Percentiles rank a stretch among this genome's conserved stretches.
phyloP scores from a whole-genome alignment of 2,888 invertebrate genomes.

The Serripes groenlandicus region DNA sequence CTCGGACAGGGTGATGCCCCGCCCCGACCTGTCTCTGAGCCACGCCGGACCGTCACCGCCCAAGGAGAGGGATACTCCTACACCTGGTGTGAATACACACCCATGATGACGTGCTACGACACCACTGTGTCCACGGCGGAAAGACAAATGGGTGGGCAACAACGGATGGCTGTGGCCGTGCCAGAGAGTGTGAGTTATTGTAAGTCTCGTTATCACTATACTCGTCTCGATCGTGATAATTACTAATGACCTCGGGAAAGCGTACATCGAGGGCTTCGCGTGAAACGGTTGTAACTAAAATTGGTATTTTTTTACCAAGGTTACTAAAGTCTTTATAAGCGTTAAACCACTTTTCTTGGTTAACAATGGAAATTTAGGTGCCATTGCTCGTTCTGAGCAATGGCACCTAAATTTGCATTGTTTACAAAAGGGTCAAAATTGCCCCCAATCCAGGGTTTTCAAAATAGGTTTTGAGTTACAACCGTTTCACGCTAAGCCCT shows the following conservation, averaged over 20 bases:
- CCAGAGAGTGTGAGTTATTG: neutral
- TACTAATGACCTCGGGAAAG: neutral
- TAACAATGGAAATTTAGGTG: neutral
- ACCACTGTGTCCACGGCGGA: slow-evolving; percentile 12
- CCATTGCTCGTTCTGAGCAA: too few relatives aligned
- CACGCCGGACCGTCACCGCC: slow-evolving; percentile 14
- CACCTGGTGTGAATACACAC: slow-evolving; percentile 18
- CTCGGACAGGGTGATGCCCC: slow-evolving; percentile 5
- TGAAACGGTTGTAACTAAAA: neutral
- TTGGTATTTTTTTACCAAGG: neutral
- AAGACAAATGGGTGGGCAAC: neutral
- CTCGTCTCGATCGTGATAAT: neutral
- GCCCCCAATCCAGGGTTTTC: too few relatives aligned
- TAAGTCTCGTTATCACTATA: neutral
- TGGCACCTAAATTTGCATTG: too few relatives aligned
- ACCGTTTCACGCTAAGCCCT: too few relatives aligned
- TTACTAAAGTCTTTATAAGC: neutral
- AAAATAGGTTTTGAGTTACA: too few relatives aligned
- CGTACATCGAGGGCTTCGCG: neutral
- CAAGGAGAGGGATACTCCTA: slow-evolving; percentile 1
- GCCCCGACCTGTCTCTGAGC: neutral
- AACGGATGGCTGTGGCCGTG: neutral
- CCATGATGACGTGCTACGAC: slow-evolving; percentile 10
- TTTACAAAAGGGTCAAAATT: too few relatives aligned
- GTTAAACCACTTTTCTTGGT: neutral